Evolutionary conservation across 1,140 invertebrate genomes (phyloP), one percentile per base, ranked within the genome.

Genomic region (Drosophila nigromelanica): DNA sequence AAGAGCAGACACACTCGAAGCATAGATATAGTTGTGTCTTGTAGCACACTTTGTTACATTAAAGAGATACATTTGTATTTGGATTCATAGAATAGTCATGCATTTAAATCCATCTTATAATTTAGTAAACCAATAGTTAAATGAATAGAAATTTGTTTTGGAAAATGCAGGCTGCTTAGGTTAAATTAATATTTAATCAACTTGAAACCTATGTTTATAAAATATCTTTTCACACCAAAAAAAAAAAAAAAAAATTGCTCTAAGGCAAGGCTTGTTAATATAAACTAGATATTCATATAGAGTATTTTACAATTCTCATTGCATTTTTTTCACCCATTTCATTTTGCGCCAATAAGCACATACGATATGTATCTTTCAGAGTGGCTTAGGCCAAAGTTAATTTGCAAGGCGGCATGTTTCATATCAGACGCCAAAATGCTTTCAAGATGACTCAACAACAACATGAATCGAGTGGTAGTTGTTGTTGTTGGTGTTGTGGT

Each of bases 321-420:
- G 5, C 5, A 5, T 35, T 33, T 15, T 14, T 24, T 24, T 24
- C 18, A 24, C 21, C 33, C 11, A 30, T 35, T 55, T 7, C 18
- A 12, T 18, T 45, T 33, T 42, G 24, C 35, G 35, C 15, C 48
- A 37, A 30, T 52, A 52, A 61, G 67, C 37, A 50, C 61, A 58
- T 73, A 18, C 59, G 50, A 70, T 75, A 59, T 72, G 67, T 71
- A 64, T 71, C 48, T 76, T 59, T 50, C 30, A 39, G 75, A 78
- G 78, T 86, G 82, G 82, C 82, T 86, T 86, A 87, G 82, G 82
- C 75, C 78, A 87, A 87, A 87, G 78, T 82, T 87, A 86, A 86
- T 86, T 87, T 87, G 82, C 82, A 85, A 87, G 67, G 78, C 82
- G 83, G 83, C 83, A 73, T 86, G 78, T 86, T 86, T 86, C 72